Percentiles rank a stretch among this genome's conserved stretches.
These are phyloP conservation scores for Lepus americanus DNA, from an alignment of 2,113 vertebrate species.

Conservation along the genomic window DNA sequence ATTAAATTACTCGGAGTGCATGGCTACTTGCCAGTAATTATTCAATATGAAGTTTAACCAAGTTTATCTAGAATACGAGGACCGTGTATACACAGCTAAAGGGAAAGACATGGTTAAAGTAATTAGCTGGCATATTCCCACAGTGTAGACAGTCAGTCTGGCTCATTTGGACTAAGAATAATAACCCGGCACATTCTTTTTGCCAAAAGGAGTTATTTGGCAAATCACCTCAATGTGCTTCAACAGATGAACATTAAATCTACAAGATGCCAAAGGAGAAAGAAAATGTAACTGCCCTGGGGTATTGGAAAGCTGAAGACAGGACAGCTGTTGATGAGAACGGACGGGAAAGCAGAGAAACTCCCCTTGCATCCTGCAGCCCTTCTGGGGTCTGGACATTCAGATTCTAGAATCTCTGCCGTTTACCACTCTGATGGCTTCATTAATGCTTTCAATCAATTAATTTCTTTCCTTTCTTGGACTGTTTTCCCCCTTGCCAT, in stretches of 20 bases:
- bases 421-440: neutral
- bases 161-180: conserved; percentile 82
- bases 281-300: conserved; percentile 67
- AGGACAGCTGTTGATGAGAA: neutral
- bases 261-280: conserved; percentile 76
- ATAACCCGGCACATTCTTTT: conserved; percentile 78
- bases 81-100: conserved; percentile 64
- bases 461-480: neutral
- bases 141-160: conserved; percentile 83
- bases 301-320: conserved; percentile 41
- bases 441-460: neutral
- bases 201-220: conserved; percentile 83
- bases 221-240: conserved; percentile 78
- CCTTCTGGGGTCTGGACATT: neutral
- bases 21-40: conserved; percentile 84
- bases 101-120: conserved; percentile 82
- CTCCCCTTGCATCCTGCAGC: conserved; percentile 12
- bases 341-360: neutral
- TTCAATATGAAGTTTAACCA: conserved; percentile 70
- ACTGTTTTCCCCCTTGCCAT: neutral
- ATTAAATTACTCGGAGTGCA: conserved; percentile 73
- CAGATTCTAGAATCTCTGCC: neutral
- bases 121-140: conserved; percentile 81
- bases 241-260: conserved; percentile 72
- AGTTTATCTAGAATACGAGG: conserved; percentile 58